Percentiles rank a stretch among this genome's conserved stretches.
Conservation (phyloP, 1,140 invertebrate species). For the Caenorhabditis briggsae region DNA sequence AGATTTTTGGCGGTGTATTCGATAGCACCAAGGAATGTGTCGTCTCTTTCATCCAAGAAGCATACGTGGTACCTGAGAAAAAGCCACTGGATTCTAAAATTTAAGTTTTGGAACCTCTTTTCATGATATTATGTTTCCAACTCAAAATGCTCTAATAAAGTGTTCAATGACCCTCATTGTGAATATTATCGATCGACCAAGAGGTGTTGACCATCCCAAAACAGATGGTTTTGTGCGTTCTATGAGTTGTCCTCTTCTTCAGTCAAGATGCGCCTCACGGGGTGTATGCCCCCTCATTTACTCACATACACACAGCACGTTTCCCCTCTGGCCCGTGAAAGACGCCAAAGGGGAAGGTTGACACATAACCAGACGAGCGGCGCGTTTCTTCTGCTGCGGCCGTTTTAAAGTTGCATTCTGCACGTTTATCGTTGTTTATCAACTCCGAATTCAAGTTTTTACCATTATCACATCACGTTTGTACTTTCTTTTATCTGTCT, state of each 20-base stretch:
- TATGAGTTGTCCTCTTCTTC: slow-evolving; percentile 1
- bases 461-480: not conserved
- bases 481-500: not conserved
- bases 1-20: slow-evolving; percentile 5
- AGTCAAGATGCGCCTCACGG: not conserved
- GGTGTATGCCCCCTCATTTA: slow-evolving; percentile 11
- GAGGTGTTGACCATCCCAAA: not conserved
- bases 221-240: slow-evolving; percentile 7
- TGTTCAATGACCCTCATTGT: not conserved
- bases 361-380: slow-evolving; percentile 22
- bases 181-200: not conserved
- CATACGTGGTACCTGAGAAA: slow-evolving; percentile 2
- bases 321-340: not conserved
- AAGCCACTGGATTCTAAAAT: not conserved
- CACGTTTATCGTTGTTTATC: slow-evolving; percentile 53
- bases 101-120: not conserved
- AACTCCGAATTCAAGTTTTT: not conserved
- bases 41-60: slow-evolving; percentile 17
- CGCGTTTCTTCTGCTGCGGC: slow-evolving; percentile 4
- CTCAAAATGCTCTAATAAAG: not conserved
- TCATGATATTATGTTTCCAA: not conserved
- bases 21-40: slow-evolving; percentile 44
- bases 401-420: slow-evolving; percentile 40
- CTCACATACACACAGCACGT: not conserved
- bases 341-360: not conserved